Evolutionary conservation across 1,140 invertebrate genomes (phyloP).

Genomic region (Anastatus disparis): DNA sequence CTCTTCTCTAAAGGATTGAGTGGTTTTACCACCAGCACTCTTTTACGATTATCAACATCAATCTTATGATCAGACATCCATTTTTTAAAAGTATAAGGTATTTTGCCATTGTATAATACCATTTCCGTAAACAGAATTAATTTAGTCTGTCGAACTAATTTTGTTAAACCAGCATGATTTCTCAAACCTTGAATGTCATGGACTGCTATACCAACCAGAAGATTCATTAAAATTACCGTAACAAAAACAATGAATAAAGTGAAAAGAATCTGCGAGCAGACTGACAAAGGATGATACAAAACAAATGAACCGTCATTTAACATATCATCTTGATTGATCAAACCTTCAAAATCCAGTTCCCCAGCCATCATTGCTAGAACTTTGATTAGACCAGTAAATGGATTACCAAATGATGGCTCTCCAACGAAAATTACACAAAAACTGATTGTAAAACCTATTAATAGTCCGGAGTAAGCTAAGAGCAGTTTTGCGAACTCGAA

Average conservation of each 20-base stretch:
- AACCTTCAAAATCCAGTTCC: constrained; percentile 73
- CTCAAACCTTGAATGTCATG: constrained; percentile 76
- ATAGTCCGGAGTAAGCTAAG: constrained; percentile 71
- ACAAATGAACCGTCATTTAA: constrained; percentile 54
- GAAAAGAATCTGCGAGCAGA: constrained; percentile 73
- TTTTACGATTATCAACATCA: constrained; percentile 60
- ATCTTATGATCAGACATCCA: constrained; percentile 62
- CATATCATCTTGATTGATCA: constrained; percentile 68
- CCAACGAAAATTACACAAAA: constrained; percentile 75
- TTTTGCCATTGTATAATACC: constrained; percentile 70
- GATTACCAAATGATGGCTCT: constrained; percentile 71
- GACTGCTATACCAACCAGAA: constrained; percentile 77
- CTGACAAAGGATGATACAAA: constrained; percentile 63
- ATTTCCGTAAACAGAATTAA: constrained; percentile 75
- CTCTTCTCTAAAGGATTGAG: constrained; percentile 74
- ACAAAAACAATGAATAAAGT: constrained; percentile 74
- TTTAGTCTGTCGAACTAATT: constrained; percentile 75
- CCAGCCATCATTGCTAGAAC: constrained; percentile 78
- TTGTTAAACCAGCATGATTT: constrained; percentile 75
- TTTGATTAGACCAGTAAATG: constrained; percentile 71
- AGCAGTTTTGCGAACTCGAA: constrained; percentile 73
- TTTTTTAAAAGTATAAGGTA: constrained; percentile 65
- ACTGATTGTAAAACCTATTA: constrained; percentile 74
- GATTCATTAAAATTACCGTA: constrained; percentile 77
- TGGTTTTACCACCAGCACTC: constrained; percentile 72